These are phyloP conservation scores for Coenonympha arcania DNA, from an alignment of 2,888 invertebrate genomes.

Conservation along the genomic window DNA sequence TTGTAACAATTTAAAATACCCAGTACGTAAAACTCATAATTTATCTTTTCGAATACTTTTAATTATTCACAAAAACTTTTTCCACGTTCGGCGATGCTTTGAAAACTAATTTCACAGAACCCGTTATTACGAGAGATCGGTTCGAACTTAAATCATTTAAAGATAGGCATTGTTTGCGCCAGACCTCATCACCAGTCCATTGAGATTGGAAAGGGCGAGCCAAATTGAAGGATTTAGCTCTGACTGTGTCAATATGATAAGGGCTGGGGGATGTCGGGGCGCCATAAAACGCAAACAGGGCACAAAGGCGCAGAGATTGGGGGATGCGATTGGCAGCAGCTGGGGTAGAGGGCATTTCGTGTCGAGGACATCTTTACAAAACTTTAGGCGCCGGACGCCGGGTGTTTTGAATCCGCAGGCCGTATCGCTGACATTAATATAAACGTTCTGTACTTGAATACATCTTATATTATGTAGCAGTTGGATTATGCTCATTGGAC, in stretches of 20 bases:
- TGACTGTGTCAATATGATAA: slow-evolving; percentile 67
- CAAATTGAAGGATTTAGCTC: slow-evolving; percentile 61
- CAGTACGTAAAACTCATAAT: too few relatives aligned
- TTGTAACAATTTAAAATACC: too few relatives aligned
- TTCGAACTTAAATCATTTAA: neutral
- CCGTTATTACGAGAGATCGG: neutral
- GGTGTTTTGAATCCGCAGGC: neutral
- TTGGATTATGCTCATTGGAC: too few relatives aligned
- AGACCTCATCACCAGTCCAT: slow-evolving; percentile 27
- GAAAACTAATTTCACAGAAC: neutral
- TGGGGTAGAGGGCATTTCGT: slow-evolving; percentile 34
- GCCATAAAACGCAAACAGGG: slow-evolving; percentile 56
- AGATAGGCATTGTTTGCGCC: slow-evolving; percentile 24
- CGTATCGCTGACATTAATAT: slow-evolving; percentile 2
- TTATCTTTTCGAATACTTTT: too few relatives aligned
- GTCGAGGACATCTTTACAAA: slow-evolving; percentile 35
- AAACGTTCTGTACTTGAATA: neutral
- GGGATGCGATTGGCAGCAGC: slow-evolving; percentile 49
- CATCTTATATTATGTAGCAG: too few relatives aligned
- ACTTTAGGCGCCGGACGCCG: slow-evolving; percentile 28
- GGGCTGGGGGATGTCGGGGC: slow-evolving; percentile 49
- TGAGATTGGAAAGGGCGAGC: slow-evolving; percentile 46
- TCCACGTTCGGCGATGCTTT: too few relatives aligned
- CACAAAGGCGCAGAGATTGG: slow-evolving; percentile 53
- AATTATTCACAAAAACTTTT: too few relatives aligned